Evolutionary conservation across 2,888 invertebrate genomes (phyloP), one percentile per base, ranked within the genome.

Genomic region (Panopea generosa): DNA sequence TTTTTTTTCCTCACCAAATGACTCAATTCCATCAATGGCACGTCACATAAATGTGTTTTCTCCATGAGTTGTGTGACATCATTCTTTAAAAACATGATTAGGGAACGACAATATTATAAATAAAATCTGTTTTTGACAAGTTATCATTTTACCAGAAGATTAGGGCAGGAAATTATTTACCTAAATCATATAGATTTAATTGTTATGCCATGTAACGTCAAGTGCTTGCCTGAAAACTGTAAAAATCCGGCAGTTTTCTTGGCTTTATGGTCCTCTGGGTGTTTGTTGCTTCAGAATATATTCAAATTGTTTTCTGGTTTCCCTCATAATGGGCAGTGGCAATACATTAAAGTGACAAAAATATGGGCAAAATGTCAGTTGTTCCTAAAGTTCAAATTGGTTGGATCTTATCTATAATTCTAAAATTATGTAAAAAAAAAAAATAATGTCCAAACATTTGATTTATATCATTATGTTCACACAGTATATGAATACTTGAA

Each of bases 171-270:
- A 73, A 56, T 61, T 55, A 66, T 68, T 73, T 66, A 73, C 73
- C 73, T 78, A 78, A 74, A 70, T 71, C 77, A 74, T 55, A 57
- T 75, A 78, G 74, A 78, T 78, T 74, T 74, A 75, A 78, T 78
- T 67, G 74, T 74, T 49, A 69, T 77, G 73, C 69, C 69, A 70
- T 49, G 57, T 47, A 22, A 52, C 73, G 73, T 70, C 73, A 67
- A 57, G 59, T 52, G 55, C 20, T 14, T 40, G 53, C 24, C 53
- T 66, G 62, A 55, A 55, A 26, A 18, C 6, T 53, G 53, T 53
- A 29, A n/a, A 18, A 53, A 26, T 16, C 16, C 27, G n/a, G 26
- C 27, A 53, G n/a, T 53, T 53, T 53, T 26, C 29, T 26, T 3
- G 52, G 16, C 27, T 53, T 53, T 53, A 53, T 53, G 22, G 29